Conservation (phyloP, 2,113 vertebrate species). For the Lasiurus borealis region DNA sequence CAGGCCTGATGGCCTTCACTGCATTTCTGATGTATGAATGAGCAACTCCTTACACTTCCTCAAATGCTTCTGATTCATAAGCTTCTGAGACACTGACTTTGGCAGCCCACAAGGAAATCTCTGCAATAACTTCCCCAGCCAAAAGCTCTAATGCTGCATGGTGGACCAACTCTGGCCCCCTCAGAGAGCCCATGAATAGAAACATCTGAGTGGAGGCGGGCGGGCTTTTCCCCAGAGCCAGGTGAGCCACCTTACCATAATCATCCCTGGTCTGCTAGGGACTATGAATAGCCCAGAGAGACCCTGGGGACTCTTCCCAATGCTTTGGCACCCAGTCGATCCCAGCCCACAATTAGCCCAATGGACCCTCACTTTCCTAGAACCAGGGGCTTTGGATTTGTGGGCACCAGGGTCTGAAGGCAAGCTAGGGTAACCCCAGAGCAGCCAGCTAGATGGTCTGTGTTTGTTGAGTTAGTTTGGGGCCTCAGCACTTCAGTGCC, state of each 20-base stretch:
- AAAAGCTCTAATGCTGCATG: too few species aligned
- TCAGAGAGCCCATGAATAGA: background rate
- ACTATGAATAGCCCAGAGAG: background rate
- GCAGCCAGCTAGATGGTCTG: background rate
- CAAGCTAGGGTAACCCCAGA: background rate
- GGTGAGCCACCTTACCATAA: background rate
- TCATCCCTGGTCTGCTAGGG: background rate
- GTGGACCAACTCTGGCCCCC: background rate
- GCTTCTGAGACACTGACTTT: background rate
- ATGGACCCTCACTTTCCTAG: background rate
- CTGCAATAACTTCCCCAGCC: background rate
- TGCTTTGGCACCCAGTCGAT: too few species aligned
- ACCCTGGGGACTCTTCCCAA: background rate
- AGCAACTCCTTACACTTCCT: background rate
- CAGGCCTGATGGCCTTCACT: background rate
- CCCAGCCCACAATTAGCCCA: background rate
- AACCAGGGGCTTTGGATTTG: background rate
- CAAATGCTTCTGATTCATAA: background rate
- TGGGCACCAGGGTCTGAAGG: background rate
- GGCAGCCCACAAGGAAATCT: background rate
- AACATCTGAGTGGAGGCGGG: background rate
- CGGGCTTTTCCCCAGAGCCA: background rate
- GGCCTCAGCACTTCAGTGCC: background rate
- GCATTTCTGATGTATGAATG: background rate
- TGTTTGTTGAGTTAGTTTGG: background rate